Conservation (phyloP, 2,888 invertebrate species). For the Brassicogethes aeneus region DNA sequence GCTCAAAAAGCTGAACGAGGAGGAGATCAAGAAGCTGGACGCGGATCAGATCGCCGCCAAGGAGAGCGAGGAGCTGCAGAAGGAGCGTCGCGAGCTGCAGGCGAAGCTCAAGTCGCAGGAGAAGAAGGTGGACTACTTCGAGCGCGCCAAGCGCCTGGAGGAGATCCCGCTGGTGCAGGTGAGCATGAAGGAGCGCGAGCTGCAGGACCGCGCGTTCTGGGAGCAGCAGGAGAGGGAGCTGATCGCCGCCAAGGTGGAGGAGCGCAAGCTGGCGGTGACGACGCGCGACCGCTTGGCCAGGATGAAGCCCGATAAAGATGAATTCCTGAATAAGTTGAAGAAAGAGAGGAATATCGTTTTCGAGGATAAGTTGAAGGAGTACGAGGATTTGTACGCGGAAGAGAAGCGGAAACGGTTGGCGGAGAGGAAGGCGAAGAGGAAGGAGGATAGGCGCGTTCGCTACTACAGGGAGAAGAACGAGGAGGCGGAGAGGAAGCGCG, state of each 20-base stretch:
- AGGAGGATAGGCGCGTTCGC: constrained; percentile 49
- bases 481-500: constrained; percentile 55
- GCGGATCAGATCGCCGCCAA: constrained; percentile 90
- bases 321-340: constrained; percentile 66
- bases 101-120: constrained; percentile 91
- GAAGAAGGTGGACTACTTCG: constrained; percentile 94
- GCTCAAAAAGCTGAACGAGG: constrained; percentile 76
- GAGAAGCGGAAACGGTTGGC: constrained; percentile 57
- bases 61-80: constrained; percentile 88
- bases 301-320: constrained; percentile 73
- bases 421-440: constrained; percentile 56
- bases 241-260: constrained; percentile 70
- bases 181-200: constrained; percentile 73
- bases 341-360: constrained; percentile 61
- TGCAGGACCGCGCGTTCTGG: constrained; percentile 82
- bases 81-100: constrained; percentile 87
- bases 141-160: constrained; percentile 89
- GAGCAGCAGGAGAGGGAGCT: constrained; percentile 83
- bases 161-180: constrained; percentile 88
- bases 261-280: constrained; percentile 70
- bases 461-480: constrained; percentile 65
- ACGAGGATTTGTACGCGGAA: constrained; percentile 56
- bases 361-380: constrained; percentile 57
- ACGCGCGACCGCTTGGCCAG: constrained; percentile 69
- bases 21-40: constrained; percentile 87